phyloP scores from a whole-genome alignment of 2,113 vertebrate genomes.

The Myrmecophaga tridactyla region DNA sequence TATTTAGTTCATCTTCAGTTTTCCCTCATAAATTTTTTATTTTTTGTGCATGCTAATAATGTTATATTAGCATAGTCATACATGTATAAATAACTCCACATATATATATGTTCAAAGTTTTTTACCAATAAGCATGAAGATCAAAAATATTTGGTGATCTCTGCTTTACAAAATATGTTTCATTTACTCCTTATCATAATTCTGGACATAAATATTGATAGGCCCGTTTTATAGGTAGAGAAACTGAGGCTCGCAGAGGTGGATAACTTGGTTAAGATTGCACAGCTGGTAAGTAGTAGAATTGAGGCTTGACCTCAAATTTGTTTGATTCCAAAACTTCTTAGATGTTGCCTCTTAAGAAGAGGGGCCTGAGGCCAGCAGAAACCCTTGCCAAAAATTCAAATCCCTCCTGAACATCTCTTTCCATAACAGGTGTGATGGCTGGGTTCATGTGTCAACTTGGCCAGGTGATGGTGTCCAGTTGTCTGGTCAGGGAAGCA shows the following conservation, averaged over 20 bases:
- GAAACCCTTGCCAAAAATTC: background rate
- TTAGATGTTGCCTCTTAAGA: background rate
- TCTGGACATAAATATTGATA: background rate
- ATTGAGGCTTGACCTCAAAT: background rate
- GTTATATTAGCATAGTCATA: background rate
- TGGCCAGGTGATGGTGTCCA: too few species aligned
- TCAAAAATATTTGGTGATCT: background rate
- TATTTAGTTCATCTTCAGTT: background rate
- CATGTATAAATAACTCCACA: background rate
- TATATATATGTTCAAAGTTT: background rate
- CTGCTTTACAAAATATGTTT: background rate
- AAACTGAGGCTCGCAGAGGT: background rate
- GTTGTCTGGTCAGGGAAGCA: too few species aligned
- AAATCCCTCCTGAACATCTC: background rate
- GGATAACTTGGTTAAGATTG: background rate
- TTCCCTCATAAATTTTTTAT: background rate
- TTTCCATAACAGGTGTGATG: too few species aligned
- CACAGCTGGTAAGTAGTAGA: background rate
- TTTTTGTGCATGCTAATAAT: background rate
- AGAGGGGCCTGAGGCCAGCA: background rate
- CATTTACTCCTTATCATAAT: background rate
- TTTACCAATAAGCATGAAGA: background rate
- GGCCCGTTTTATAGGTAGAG: background rate
- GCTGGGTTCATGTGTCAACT: too few species aligned
- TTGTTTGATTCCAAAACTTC: background rate